phyloP scores from a whole-genome alignment of 2,113 vertebrate species.

The Crypturellus undulatus region DNA sequence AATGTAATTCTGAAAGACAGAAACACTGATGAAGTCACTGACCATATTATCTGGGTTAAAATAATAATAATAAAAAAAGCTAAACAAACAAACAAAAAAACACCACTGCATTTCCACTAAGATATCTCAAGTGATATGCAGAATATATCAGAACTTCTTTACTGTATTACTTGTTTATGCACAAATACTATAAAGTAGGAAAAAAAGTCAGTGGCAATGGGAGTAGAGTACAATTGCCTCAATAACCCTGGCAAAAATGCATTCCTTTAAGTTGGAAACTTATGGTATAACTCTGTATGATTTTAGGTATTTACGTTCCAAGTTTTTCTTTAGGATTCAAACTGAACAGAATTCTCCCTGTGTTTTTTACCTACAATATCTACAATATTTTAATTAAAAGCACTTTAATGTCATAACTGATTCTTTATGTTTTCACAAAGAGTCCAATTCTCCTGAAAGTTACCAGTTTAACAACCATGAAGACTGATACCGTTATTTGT shows the following conservation, averaged over 20 bases:
- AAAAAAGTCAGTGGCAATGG: not conserved
- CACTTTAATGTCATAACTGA: not conserved
- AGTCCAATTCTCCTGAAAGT: not conserved
- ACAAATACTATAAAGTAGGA: not conserved
- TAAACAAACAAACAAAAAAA: not conserved
- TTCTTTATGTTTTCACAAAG: not conserved
- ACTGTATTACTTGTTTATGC: not conserved
- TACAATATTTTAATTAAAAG: not conserved
- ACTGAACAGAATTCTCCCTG: not conserved
- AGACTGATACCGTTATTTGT: not conserved
- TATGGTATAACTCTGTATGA: not conserved
- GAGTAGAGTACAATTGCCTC: not conserved
- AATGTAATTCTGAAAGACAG: slow-evolving; percentile 88
- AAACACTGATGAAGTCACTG: slow-evolving; percentile 58
- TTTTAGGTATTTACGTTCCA: not conserved
- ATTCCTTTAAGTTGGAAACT: not conserved
- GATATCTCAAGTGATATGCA: not conserved
- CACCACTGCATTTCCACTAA: not conserved
- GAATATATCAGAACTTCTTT: not conserved
- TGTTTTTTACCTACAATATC: not conserved
- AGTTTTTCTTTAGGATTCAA: not conserved
- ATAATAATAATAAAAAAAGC: no score
- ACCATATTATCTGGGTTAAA: not conserved
- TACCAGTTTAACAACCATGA: not conserved
- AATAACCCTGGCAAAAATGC: not conserved